These are phyloP conservation scores for Caenorhabditis brenneri DNA, from an alignment of 1,140 invertebrate species.

Conservation along the genomic window DNA sequence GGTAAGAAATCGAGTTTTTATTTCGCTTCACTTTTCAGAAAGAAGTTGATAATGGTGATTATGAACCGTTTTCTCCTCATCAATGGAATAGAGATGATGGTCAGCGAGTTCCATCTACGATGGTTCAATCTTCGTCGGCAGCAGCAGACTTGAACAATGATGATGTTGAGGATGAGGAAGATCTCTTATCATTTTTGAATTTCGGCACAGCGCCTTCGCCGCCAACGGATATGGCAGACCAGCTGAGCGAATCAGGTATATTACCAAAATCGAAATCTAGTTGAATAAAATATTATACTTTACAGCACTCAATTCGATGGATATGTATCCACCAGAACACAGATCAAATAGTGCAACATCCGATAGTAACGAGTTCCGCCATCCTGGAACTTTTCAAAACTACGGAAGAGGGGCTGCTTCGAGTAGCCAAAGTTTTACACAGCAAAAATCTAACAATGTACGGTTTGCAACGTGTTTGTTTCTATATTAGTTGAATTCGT, in stretches of 20 bases:
- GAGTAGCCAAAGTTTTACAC: background rate
- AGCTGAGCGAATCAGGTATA: background rate
- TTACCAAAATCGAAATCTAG: background rate
- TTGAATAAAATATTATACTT: background rate
- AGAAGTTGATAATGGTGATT: background rate
- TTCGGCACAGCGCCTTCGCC: too few relatives aligned
- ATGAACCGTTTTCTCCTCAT: background rate
- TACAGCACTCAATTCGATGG: background rate
- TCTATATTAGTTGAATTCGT: too few relatives aligned
- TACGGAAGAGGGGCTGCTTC: background rate
- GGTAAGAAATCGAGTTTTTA: background rate
- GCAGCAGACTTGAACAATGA: background rate
- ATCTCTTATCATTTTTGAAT: too few relatives aligned
- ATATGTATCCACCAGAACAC: background rate
- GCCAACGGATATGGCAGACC: background rate
- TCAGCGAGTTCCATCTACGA: background rate
- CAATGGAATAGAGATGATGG: background rate
- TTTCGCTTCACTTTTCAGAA: background rate
- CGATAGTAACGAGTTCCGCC: background rate
- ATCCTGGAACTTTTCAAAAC: background rate
- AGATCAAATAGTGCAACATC: background rate
- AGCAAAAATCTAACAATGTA: conserved; percentile 3
- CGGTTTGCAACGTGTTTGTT: background rate
- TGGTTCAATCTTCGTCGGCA: background rate
- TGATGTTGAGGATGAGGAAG: background rate